Percentiles rank a stretch among this genome's conserved stretches.
These are phyloP conservation scores for Zaprionus lineosus DNA, from an alignment of 2,888 invertebrate genomes.

Conservation along the genomic window DNA sequence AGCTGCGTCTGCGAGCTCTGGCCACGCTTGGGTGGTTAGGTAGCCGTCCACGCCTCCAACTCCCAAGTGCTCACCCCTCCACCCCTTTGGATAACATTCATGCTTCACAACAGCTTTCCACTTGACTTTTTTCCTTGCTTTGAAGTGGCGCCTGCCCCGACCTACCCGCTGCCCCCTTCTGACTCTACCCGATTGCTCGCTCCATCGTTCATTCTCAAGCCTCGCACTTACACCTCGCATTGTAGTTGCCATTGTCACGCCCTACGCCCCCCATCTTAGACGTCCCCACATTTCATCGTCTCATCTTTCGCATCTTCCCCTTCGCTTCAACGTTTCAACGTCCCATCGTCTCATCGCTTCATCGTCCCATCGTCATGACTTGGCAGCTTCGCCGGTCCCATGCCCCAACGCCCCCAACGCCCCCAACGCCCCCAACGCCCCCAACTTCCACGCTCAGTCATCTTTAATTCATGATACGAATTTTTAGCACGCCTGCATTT, in stretches of 20 bases:
- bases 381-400: constrained; percentile 2
- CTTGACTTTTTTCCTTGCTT: constrained; percentile 45
- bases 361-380: constrained; percentile 20
- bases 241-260: constrained; percentile 46
- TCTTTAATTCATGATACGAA: constrained; percentile 72
- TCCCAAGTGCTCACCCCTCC: too few species aligned
- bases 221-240: constrained; percentile 37
- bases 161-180: too few species aligned
- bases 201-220: neutral
- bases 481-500: constrained; percentile 38
- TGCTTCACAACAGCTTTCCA: constrained; percentile 23
- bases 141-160: constrained; percentile 40
- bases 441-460: constrained; percentile 46
- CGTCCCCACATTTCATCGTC: too few species aligned
- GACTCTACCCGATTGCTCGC: too few species aligned
- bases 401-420: neutral
- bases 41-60: constrained; percentile 7
- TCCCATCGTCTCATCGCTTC: too few species aligned
- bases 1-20: constrained; percentile 52
- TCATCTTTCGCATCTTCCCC: too few species aligned
- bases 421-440: neutral
- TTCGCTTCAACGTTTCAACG: too few species aligned
- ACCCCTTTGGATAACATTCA: too few species aligned
- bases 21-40: constrained; percentile 43
- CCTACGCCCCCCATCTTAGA: too few species aligned